Percentiles rank a stretch among this genome's conserved stretches.
Conservation (phyloP, 2,797 vertebrate genomes). For the Typhlichthys eigenmanni region DNA sequence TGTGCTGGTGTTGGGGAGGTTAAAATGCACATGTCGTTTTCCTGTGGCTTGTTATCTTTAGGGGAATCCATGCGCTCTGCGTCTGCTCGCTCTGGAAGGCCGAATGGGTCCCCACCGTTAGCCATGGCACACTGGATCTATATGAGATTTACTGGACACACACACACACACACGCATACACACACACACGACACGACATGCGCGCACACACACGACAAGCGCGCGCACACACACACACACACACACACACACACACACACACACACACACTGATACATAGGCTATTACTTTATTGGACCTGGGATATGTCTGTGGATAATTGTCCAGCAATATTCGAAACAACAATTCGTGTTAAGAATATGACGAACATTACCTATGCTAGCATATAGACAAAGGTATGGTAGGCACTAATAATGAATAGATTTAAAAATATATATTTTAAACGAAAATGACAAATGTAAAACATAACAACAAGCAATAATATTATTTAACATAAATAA, state of each 20-base stretch:
- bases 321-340: background rate
- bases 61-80: conserved; percentile 83
- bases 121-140: conserved; percentile 78
- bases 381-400: background rate
- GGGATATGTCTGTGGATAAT: background rate
- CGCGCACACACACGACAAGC: conserved; percentile 17
- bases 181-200: conserved; percentile 1
- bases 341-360: background rate
- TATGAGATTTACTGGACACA: background rate
- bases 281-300: too few species aligned
- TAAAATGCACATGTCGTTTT: conserved; percentile 71
- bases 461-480: too few species aligned
- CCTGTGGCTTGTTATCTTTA: conserved; percentile 78
- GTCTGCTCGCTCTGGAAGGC: conserved; percentile 83
- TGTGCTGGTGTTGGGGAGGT: conserved; percentile 84
- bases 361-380: background rate
- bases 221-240: conserved; percentile 13
- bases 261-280: conserved; percentile 8
- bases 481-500: too few species aligned
- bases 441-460: too few species aligned
- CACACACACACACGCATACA: conserved; percentile 30
- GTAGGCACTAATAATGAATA: too few species aligned
- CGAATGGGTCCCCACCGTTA: conserved; percentile 88
- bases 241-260: too few species aligned
- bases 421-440: too few species aligned